phyloP scores from a whole-genome alignment of 2,797 vertebrate species.

The Acanthornis magna region DNA sequence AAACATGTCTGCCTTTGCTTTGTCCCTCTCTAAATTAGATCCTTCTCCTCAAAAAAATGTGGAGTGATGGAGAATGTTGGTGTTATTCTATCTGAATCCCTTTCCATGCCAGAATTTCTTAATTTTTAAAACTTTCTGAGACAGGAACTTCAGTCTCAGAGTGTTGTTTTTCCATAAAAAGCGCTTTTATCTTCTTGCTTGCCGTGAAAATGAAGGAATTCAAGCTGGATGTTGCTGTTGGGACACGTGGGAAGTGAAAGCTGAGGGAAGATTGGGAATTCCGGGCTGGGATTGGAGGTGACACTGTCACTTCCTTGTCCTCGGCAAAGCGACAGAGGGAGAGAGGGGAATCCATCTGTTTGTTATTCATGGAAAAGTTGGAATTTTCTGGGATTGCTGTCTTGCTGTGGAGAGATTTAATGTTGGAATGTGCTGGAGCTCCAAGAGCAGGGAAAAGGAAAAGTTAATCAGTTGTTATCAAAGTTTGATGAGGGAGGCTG shows the following conservation, averaged over 20 bases:
- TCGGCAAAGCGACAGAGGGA: neutral
- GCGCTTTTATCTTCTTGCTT: neutral
- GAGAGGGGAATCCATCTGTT: neutral
- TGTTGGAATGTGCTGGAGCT: neutral
- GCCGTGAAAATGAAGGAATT: rapidly evolving
- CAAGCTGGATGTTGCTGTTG: neutral
- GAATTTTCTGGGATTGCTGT: neutral
- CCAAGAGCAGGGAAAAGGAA: neutral
- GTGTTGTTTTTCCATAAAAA: too few relatives aligned
- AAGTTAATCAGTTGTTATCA: rapidly evolving
- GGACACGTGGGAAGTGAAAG: neutral
- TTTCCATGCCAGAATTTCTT: neutral
- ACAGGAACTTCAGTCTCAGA: neutral
- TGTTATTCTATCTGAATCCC: neutral
- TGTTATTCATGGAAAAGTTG: neutral
- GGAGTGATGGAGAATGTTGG: neutral
- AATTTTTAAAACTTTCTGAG: neutral
- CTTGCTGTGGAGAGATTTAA: rapidly evolving
- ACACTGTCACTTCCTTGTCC: neutral
- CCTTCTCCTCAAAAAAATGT: neutral
- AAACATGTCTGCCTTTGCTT: neutral
- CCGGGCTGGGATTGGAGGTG: neutral
- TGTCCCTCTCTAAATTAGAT: neutral
- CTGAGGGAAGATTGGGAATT: rapidly evolving
- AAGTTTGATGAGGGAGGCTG: neutral